Base-by-base conservation (phyloP, 2,113 vertebrate species). In the Regulus satrapa region DNA sequence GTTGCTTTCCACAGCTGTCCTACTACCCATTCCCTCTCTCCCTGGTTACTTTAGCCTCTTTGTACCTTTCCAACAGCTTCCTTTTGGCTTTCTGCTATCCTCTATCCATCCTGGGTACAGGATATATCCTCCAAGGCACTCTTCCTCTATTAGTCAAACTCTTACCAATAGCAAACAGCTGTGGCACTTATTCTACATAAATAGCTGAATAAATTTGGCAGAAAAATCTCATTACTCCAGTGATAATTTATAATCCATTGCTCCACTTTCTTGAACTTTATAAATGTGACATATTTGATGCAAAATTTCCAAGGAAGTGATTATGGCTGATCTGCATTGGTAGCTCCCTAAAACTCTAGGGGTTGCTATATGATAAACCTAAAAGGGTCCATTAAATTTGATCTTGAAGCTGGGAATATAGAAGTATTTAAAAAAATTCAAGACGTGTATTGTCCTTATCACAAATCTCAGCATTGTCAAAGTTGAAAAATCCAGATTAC, bases 281-380 rank as follows among this genome's bases (percentile, higher is more conserved):
- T 61, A 49, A 61, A 11, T 69, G 34, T 46, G n/a, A 55, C 8
- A 29, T 24, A 48, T 46, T 34, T 55, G 55, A 68, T 64, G 18
- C 26, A 93, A 89, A 81, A 78, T 63, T 81, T 77, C 14, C 41
- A 77, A 61, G 49, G 45, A 68, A 64, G 13, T 19, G 9, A 10
- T 91, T 3, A 1, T 52, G 45, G 43, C 5, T 73, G 23, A 40
- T 64, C 46, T 88, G 14, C 31, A 12, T 26, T 59, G 38, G 18
- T 79, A 59, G 40, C 18, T 79, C 28, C 26, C 40, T 64, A 36
- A 58, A 49, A 32, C 32, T 52, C 21, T 21, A 1, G 34, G 17
- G 28, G 4, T 7, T 54, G 8, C 28, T 62, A 15, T 19, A n/a
- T 0, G 0, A 61, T 31, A 79, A 79, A 36, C 17, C 29, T 19